Evolutionary conservation across 37 sponge, comb jelly and placozoan genomes (phyloP), one percentile per base, ranked within the genome.

Genomic region (Ianthella basta): DNA sequence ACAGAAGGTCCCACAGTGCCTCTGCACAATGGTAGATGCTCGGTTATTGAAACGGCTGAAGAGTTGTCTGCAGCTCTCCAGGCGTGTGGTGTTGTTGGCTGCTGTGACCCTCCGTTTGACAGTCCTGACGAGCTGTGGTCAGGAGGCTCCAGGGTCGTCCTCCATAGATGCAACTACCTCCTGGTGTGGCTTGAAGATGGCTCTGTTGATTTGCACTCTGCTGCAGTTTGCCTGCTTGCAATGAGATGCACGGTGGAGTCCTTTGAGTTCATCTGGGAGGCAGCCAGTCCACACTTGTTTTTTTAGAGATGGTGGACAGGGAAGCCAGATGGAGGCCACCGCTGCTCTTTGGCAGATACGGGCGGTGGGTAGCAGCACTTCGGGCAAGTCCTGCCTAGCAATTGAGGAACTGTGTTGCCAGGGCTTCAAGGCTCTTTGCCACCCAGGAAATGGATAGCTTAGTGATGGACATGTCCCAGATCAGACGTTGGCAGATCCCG

Each of bases 311-410:
- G 40, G 55, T 39, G 55, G 69, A 44, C 39, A 68, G 4, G 69
- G 32, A 21, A 0, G 69, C 55, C 15, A 83, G 69, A 37, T 83
- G 32, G 41, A 83, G 54, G 19, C 83, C 83, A 32, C 83, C 83
- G 39, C 60, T 59, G 30, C 18, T 35, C 40, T 81, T 32, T 5
- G 82, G 82, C 3, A 81, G 82, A 14, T 61, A 81, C 8, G 59
- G 63, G 19, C 82, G 64, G 8, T n/a, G 27, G 5, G 64, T 13
- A 6, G n/a, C 27, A 27, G 64, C 64, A 5, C 4, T 29, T 12
- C 27, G 50, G 50, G 50, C 50, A 44, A 44, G 50, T 44, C 50
- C 50, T 44, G 50, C 3, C 50, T 8, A 44, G 6, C 50, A 8
- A 10, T 44, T 44, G 50, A 44, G 50, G 50, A 44, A 44, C 50